Conservation (phyloP, 1,140 invertebrate species). For the Trachelipus rathkii region DNA sequence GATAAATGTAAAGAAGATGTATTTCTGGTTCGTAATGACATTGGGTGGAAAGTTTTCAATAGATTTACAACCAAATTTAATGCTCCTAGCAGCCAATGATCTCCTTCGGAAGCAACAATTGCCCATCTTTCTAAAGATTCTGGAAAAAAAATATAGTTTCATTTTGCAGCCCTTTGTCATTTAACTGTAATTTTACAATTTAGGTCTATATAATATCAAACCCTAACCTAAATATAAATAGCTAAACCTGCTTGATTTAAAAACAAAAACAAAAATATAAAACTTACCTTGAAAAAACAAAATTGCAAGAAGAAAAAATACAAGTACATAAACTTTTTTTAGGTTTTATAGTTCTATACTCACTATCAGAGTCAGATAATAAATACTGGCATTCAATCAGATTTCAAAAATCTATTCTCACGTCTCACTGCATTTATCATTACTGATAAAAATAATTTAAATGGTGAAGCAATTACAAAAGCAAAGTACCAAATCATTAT, state of each 20-base stretch:
- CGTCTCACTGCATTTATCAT: constrained; percentile 23
- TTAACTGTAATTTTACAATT: too few relatives aligned
- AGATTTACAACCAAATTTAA: constrained; percentile 54
- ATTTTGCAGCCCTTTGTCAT: neutral
- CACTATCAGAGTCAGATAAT: constrained; percentile 37
- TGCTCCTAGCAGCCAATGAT: constrained; percentile 31
- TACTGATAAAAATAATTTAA: too few relatives aligned
- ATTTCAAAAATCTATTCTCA: constrained; percentile 37
- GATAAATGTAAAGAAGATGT: constrained; percentile 95
- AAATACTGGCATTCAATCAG: constrained; percentile 39
- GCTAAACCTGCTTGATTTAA: too few relatives aligned
- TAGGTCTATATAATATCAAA: too few relatives aligned
- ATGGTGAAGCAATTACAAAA: too few relatives aligned
- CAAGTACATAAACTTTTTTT: neutral
- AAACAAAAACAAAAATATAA: neutral
- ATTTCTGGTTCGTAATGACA: constrained; percentile 98
- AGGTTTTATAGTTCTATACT: constrained; percentile 24
- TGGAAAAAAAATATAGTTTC: constrained; percentile 12
- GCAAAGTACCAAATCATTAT: too few relatives aligned
- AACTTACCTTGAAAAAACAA: neutral
- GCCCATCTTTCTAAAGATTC: constrained; percentile 31
- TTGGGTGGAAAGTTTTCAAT: constrained; percentile 80
- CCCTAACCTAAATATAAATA: too few relatives aligned
- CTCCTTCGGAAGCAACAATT: constrained; percentile 32
- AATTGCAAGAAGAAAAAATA: neutral